A percentile compares a stretch with the other conserved stretches of the same genome.
Conservation (phyloP, 1,140 invertebrate species). For the Popillia japonica region DNA sequence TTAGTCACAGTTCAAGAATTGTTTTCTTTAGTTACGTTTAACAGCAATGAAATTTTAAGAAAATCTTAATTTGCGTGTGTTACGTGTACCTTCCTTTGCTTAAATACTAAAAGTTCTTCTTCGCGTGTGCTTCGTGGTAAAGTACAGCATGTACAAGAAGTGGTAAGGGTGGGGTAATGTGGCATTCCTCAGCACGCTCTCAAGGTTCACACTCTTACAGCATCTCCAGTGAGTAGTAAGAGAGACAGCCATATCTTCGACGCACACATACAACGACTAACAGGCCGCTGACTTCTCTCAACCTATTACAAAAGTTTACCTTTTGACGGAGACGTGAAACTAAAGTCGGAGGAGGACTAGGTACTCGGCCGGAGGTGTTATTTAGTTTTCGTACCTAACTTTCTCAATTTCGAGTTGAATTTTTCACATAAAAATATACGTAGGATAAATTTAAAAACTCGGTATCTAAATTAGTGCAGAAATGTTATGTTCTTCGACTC, state of each 20-base stretch:
- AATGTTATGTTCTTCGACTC: too few species aligned
- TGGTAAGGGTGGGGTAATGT: constrained; percentile 25
- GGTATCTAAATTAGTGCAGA: too few species aligned
- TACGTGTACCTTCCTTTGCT: background rate
- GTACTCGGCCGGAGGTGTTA: background rate
- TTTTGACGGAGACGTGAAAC: constrained; percentile 16
- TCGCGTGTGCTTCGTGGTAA: constrained; percentile 3
- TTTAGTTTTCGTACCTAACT: background rate
- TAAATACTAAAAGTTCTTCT: constrained; percentile 2
- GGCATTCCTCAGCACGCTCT: constrained; percentile 25
- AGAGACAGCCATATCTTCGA: constrained; percentile 4
- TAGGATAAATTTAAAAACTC: too few species aligned
- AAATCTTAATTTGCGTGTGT: background rate
- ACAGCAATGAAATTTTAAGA: background rate
- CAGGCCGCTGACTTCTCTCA: constrained; percentile 32
- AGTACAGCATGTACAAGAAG: background rate
- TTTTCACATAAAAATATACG: background rate
- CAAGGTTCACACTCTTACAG: constrained; percentile 28
- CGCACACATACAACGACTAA: constrained; percentile 19
- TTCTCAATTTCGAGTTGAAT: background rate
- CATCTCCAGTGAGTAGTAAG: constrained; percentile 11
- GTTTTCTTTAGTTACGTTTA: too few species aligned
- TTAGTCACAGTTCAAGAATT: too few species aligned
- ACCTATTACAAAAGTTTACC: constrained; percentile 32
- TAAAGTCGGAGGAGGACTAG: background rate